Percentiles rank a stretch among this genome's conserved stretches.
These are phyloP conservation scores for Diabrotica undecimpunctata DNA, from an alignment of 1,140 invertebrate species.

Conservation along the genomic window DNA sequence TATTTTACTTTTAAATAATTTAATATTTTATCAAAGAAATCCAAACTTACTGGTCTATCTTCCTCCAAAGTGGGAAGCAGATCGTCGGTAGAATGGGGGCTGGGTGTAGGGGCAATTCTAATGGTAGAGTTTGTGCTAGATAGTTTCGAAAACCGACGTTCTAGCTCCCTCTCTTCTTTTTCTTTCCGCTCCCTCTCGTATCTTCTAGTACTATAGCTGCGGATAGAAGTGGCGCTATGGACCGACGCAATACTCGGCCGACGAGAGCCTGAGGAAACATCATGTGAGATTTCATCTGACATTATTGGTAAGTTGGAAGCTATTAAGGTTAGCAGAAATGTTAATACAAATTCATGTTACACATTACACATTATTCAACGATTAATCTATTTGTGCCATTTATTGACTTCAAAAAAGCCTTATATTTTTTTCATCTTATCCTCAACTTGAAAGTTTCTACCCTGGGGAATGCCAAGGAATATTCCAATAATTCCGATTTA, in stretches of 20 bases:
- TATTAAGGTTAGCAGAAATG: slow-evolving; percentile 26
- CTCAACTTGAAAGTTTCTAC: no score
- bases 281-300: neutral
- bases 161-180: slow-evolving; percentile 70
- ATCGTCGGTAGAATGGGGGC: slow-evolving; percentile 73
- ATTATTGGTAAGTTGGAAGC: neutral
- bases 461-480: no score
- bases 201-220: slow-evolving; percentile 71
- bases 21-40: no score
- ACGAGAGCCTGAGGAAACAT: slow-evolving; percentile 63
- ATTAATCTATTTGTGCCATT: neutral
- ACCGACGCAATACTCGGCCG: slow-evolving; percentile 76
- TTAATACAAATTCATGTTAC: neutral
- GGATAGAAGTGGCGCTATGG: slow-evolving; percentile 73
- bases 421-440: no score
- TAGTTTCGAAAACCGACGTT: slow-evolving; percentile 65
- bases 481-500: no score
- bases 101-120: slow-evolving; percentile 62
- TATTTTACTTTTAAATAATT: no score
- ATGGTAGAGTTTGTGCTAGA: slow-evolving; percentile 41
- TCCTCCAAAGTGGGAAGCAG: slow-evolving; percentile 70
- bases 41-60: slow-evolving; percentile 59
- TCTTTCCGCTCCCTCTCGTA: slow-evolving; percentile 74
- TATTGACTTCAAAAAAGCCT: no score
- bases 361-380: neutral